Conservation (phyloP, 2,797 vertebrate genomes). For the Luscinia megarhynchos region DNA sequence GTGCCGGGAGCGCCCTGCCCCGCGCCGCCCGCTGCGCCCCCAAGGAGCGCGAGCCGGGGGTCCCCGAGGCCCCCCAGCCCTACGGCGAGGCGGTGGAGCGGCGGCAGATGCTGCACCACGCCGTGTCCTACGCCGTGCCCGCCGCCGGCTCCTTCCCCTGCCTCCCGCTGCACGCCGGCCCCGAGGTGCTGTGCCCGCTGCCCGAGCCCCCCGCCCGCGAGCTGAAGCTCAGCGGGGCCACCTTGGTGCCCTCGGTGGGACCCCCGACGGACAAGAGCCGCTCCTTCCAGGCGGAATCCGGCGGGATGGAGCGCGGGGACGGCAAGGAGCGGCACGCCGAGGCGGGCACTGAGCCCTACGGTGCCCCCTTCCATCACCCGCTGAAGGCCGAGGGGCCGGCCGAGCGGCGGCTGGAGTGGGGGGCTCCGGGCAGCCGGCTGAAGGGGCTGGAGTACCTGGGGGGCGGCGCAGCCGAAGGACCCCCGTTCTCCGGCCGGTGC, state of each 20-base stretch:
- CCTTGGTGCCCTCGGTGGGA: constrained; percentile 90
- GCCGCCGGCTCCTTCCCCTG: constrained; percentile 89
- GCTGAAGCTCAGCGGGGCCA: constrained; percentile 88
- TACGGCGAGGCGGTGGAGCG: constrained; percentile 90
- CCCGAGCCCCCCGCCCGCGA: constrained; percentile 88
- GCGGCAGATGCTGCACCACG: constrained; percentile 89
- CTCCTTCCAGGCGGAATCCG: constrained; percentile 88
- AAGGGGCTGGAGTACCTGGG: constrained; percentile 87
- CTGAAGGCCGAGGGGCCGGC: constrained; percentile 87
- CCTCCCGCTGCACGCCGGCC: constrained; percentile 89
- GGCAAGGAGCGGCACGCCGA: constrained; percentile 87
- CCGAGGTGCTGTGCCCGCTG: constrained; percentile 90
- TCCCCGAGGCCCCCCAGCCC: constrained; percentile 85
- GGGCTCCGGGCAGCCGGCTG: constrained; percentile 75
- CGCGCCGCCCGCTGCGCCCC: constrained; percentile 82
- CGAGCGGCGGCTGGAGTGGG: constrained; percentile 89
- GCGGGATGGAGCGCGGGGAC: constrained; percentile 78
- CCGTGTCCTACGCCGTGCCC: constrained; percentile 87
- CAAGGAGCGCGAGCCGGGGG: constrained; percentile 89
- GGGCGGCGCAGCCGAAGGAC: constrained; percentile 51
- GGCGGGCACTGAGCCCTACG: constrained; percentile 68
- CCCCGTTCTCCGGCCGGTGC: constrained; percentile 80
- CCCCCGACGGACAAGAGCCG: constrained; percentile 87
- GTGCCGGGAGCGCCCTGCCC: constrained; percentile 79
- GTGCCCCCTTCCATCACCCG: constrained; percentile 75